Evolutionary conservation across 2,797 vertebrate species (phyloP), one percentile per base, ranked within the genome.

Genomic region (Discoglossus pictus): DNA sequence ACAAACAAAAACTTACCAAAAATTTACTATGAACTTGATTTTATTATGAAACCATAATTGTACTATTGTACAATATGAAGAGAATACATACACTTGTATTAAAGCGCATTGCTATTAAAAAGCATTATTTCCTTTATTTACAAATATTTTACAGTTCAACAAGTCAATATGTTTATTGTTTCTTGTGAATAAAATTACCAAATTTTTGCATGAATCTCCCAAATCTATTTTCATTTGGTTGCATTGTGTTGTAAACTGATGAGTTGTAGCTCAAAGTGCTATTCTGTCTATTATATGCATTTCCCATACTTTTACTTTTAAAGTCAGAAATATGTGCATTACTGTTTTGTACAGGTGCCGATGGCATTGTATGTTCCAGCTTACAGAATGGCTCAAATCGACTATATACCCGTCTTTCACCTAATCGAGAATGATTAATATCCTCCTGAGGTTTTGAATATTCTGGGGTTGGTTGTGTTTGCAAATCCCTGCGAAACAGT

Each of bases 121-220:
- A 78, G 51, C 9, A 64, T 71, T 36, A 8, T 61, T 53, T 15
- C 52, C 48, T 67, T 51, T 13, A 9, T 68, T 76, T 75, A 69
- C 47, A 75, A 24, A 23, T 23, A 60, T 25, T 20, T 51, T 17
- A 40, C 1, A 55, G 68, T 38, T 48, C 46, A 38, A 12, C 55
- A 0, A 64, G 34, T 27, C 12, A 15, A 15, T 61, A 62, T 79
- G 84, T 55, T 89, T 92, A 86, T 86, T 97, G 68, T 70, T 81
- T 89, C 85, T 98, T 99, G 73, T 93, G 78, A 60, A 97, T 88
- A 6, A 99, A 86, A 75, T 89, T 93, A 48, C 95, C 97, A 82
- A 92, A 91, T 74, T 90, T 91, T 9, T 98, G 95, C 86, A 99
- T 88, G 78, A 99, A 94, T 66, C 91, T 93, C 61, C 90, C 93